These are phyloP conservation scores for Phycodurus eques DNA, from an alignment of 2,113 vertebrate species.

Conservation along the genomic window DNA sequence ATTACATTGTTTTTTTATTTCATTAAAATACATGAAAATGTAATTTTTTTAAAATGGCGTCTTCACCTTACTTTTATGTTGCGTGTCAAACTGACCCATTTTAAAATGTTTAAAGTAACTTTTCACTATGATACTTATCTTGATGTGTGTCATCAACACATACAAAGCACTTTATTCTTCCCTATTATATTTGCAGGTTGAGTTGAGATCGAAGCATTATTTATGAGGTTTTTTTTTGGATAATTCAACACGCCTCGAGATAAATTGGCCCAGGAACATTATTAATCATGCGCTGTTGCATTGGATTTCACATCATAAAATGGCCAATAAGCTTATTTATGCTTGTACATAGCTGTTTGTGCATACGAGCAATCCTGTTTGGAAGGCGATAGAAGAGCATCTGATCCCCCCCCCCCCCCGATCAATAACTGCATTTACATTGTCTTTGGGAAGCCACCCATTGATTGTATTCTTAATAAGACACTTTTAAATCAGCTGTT, in stretches of 20 bases:
- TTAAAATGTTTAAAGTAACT: no score
- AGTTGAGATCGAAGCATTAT: background rate
- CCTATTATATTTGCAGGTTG: no score
- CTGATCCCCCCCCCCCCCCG: background rate
- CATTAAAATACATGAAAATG: no score
- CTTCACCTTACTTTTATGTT: no score
- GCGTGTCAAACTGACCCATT: no score
- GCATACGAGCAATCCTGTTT: conserved; percentile 1
- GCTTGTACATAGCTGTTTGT: background rate
- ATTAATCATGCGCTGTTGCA: background rate
- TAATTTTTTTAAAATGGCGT: no score
- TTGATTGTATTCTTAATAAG: conserved; percentile 18
- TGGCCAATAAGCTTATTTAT: background rate
- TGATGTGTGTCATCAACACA: no score
- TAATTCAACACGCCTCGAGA: background rate
- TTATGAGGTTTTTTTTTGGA: background rate
- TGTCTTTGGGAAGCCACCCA: conserved; percentile 2
- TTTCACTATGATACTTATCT: no score
- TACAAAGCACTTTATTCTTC: no score
- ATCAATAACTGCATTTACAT: conserved; percentile 24
- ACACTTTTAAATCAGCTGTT: conserved; percentile 24
- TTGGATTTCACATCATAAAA: background rate
- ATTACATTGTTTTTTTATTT: no score
- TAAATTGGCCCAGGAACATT: background rate
- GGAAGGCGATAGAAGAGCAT: background rate